phyloP scores from a whole-genome alignment of 1,140 invertebrate species.

The Achatina immaculata region DNA sequence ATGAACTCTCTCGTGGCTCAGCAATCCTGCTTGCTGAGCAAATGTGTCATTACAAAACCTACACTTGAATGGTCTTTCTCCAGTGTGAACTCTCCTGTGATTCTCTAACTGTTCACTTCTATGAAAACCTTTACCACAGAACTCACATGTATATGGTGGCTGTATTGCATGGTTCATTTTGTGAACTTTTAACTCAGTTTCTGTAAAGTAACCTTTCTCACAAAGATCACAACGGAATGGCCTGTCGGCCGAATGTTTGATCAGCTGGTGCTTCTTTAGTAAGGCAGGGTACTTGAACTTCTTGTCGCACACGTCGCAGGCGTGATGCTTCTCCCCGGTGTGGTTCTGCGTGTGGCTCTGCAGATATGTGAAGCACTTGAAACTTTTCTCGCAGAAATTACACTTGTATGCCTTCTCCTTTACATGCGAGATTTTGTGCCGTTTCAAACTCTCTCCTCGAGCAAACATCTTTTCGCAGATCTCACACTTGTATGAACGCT shows the following conservation, averaged over 20 bases:
- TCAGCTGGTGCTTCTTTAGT: slow-evolving; percentile 90
- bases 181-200: slow-evolving; percentile 25
- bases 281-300: slow-evolving; percentile 86
- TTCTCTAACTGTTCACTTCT: slow-evolving; percentile 13
- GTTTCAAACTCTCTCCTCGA: slow-evolving; percentile 15
- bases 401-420: slow-evolving; percentile 6
- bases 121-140: slow-evolving; percentile 31
- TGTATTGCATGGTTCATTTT: slow-evolving; percentile 29
- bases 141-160: slow-evolving; percentile 26
- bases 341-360: slow-evolving; percentile 34
- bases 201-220: slow-evolving; percentile 35
- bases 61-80: slow-evolving; percentile 25
- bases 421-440: slow-evolving; percentile 8
- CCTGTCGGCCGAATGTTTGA: slow-evolving; percentile 90
- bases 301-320: slow-evolving; percentile 32
- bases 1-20: slow-evolving; percentile 16
- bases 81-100: slow-evolving; percentile 6
- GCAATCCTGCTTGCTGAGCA: neutral
- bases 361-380: slow-evolving; percentile 29
- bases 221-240: slow-evolving; percentile 45
- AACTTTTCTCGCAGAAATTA: slow-evolving; percentile 29
- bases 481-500: slow-evolving; percentile 73
- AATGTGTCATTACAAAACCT: slow-evolving; percentile 14
- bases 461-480: slow-evolving; percentile 90
- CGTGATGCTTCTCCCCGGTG: slow-evolving; percentile 30